A percentile compares a stretch with the other conserved stretches of the same genome.
Evolutionary conservation across 2,888 invertebrate genomes (phyloP).

Genomic region (Patella pellucida): DNA sequence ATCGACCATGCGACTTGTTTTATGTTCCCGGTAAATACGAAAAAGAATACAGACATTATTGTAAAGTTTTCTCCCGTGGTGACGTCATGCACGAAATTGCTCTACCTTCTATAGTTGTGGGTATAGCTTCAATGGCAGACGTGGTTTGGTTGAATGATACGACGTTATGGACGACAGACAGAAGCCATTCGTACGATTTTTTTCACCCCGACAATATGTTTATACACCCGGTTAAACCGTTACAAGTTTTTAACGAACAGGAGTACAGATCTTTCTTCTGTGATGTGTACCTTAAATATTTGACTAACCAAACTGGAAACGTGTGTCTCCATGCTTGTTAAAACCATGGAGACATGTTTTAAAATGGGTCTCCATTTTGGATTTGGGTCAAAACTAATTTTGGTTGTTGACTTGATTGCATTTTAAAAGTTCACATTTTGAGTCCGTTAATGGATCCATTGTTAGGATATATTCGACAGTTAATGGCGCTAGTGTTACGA

Average conservation of each 20-base stretch:
- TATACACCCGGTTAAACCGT: conserved; percentile 18
- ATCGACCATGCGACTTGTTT: conserved; percentile 15
- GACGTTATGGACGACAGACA: conserved; percentile 15
- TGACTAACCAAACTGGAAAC: too few species aligned
- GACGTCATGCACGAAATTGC: conserved; percentile 11
- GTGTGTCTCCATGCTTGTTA: too few species aligned
- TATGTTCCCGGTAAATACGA: conserved; percentile 13
- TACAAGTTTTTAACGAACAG: conserved; percentile 1
- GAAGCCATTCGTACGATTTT: background rate
- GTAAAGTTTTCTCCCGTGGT: conserved; percentile 15
- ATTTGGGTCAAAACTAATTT: too few species aligned
- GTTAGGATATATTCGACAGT: too few species aligned
- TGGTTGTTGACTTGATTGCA: too few species aligned
- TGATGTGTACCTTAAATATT: conserved; percentile 12
- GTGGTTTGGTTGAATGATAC: conserved; percentile 5
- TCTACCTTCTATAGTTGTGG: conserved; percentile 7
- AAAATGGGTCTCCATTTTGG: too few species aligned
- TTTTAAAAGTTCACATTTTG: too few species aligned
- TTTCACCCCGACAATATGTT: conserved; percentile 4
- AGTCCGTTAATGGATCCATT: too few species aligned
- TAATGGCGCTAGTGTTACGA: too few species aligned
- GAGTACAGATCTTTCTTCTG: conserved; percentile 14
- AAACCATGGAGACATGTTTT: too few species aligned
- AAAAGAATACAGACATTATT: conserved; percentile 11
- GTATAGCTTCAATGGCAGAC: conserved; percentile 7